Percentiles rank a stretch among this genome's conserved stretches.
phyloP scores from a whole-genome alignment of 2,888 invertebrate genomes.

The Oeneis ivallda region DNA sequence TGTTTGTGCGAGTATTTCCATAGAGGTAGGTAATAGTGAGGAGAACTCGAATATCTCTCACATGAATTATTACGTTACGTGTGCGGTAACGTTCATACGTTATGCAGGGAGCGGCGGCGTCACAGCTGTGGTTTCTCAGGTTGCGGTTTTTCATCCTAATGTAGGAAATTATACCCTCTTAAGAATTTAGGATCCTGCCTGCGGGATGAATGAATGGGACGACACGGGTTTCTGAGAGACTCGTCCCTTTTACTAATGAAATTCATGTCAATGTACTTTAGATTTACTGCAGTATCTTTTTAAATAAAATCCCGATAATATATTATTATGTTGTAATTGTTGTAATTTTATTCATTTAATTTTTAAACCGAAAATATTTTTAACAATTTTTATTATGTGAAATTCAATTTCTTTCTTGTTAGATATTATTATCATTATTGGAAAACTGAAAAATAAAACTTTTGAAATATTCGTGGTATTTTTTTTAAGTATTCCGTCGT shows the following conservation, averaged over 20 bases:
- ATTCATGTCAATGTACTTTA: neutral
- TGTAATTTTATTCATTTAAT: no score
- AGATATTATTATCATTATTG: no score
- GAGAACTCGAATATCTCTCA: conserved; percentile 18
- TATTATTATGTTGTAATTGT: no score
- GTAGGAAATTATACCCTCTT: conserved; percentile 48
- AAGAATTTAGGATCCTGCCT: conserved; percentile 42
- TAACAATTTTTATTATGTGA: no score
- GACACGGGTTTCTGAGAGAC: conserved; percentile 8
- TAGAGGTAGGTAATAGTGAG: neutral
- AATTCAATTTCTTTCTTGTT: no score
- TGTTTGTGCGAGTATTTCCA: neutral
- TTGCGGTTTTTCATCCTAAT: conserved; percentile 37
- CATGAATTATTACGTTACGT: conserved; percentile 22
- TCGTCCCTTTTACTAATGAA: conserved; percentile 16
- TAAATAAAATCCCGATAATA: neutral
- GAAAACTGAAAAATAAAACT: no score
- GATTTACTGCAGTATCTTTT: neutral
- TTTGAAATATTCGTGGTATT: no score
- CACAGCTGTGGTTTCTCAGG: conserved; percentile 43
- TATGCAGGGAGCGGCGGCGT: conserved; percentile 22
- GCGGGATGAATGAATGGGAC: conserved; percentile 19
- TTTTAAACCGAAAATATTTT: no score
- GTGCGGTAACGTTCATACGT: conserved; percentile 24
- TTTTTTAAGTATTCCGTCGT: no score